These are phyloP conservation scores for Dolichotis patagonum DNA, from an alignment of 2,113 vertebrate genomes.

Conservation along the genomic window DNA sequence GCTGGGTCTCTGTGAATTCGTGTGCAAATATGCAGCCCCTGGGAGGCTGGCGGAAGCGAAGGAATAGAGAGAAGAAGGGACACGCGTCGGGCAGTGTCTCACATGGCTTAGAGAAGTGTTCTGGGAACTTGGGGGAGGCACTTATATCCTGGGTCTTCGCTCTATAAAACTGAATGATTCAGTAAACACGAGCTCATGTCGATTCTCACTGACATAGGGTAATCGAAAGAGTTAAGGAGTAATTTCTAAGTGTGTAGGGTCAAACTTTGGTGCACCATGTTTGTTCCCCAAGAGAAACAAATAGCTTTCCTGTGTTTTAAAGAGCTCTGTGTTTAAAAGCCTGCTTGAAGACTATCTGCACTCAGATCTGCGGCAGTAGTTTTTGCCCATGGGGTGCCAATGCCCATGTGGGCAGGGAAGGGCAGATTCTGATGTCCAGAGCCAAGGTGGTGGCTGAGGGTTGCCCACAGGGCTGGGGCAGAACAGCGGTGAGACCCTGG, in stretches of 20 bases:
- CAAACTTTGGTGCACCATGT: not conserved
- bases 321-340: not conserved
- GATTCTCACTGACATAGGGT: not conserved
- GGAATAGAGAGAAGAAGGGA: accelerated
- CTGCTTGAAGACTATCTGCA: not conserved
- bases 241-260: not conserved
- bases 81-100: not conserved
- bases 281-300: constrained; percentile 19
- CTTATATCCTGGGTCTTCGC: not conserved
- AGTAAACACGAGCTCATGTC: not conserved
- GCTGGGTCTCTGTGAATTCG: not conserved
- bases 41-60: not conserved
- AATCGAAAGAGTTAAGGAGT: not conserved
- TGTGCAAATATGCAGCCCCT: not conserved
- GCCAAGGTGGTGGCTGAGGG: not conserved
- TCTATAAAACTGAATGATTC: not conserved
- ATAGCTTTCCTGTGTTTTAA: not conserved
- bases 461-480: not conserved
- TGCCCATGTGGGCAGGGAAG: not conserved
- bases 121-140: not conserved
- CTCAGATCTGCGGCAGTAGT: not conserved
- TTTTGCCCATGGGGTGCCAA: not conserved
- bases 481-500: not conserved
- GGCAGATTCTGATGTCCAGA: not conserved
- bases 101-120: not conserved